Evolutionary conservation across 2,797 vertebrate genomes (phyloP).

Genomic region (Scomberomorus guttatus): DNA sequence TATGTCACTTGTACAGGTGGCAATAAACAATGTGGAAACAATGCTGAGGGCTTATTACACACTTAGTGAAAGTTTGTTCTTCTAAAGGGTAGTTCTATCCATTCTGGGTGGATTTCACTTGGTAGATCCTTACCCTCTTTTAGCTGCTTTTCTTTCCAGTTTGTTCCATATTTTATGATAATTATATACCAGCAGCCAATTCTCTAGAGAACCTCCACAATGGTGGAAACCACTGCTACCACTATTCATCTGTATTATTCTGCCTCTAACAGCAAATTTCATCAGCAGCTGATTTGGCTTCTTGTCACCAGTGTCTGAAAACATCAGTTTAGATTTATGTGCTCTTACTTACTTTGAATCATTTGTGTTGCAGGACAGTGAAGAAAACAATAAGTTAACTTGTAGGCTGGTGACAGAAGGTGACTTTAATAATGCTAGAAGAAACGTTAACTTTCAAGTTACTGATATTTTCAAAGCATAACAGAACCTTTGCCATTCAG

Average conservation of each 20-base stretch:
- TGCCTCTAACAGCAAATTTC: not conserved
- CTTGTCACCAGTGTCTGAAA: not conserved
- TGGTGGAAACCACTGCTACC: not conserved
- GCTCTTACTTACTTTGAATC: not conserved
- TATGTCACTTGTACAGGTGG: not conserved
- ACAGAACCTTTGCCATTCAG: not conserved
- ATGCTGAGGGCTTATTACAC: not conserved
- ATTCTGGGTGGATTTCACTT: not conserved
- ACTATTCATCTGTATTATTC: not conserved
- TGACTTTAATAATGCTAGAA: not conserved
- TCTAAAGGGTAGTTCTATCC: not conserved
- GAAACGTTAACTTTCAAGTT: not conserved
- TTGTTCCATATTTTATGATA: constrained; percentile 1
- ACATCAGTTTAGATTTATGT: not conserved
- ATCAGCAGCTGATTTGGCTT: not conserved
- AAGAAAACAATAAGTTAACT: not conserved
- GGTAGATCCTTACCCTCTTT: not conserved
- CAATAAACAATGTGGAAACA: not conserved
- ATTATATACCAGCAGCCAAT: not conserved
- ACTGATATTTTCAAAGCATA: not conserved
- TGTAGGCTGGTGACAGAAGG: not conserved
- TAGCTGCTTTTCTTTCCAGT: not conserved
- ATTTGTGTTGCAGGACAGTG: not conserved
- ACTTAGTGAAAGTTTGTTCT: not conserved
- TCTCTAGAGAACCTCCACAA: not conserved